Conservation (phyloP, 2,113 vertebrate species). For the Geothlypis trichas region DNA sequence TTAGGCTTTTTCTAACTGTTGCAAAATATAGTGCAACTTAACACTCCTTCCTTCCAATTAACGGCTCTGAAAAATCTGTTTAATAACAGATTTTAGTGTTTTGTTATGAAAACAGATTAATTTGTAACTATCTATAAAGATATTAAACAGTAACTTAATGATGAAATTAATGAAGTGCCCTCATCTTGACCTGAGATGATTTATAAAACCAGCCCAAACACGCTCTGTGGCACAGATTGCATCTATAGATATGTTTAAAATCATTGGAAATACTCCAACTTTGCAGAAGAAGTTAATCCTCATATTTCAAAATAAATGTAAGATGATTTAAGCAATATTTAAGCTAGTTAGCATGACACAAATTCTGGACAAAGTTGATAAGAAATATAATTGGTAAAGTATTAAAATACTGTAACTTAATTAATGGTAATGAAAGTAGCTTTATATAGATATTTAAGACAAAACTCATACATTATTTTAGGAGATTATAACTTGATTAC, state of each 20-base stretch:
- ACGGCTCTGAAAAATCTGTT: background rate
- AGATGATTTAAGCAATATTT: background rate
- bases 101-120: background rate
- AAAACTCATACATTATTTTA: background rate
- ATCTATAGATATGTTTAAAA: background rate
- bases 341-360: background rate
- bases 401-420: background rate
- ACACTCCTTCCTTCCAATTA: background rate
- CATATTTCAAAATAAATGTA: background rate
- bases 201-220: background rate
- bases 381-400: background rate
- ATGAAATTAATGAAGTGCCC: background rate
- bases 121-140: background rate
- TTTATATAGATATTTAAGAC: background rate
- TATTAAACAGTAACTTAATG: background rate
- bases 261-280: background rate
- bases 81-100: background rate
- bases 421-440: background rate
- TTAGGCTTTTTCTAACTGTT: background rate
- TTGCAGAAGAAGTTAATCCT: background rate
- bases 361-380: background rate
- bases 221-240: background rate
- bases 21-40: background rate
- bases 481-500: background rate
- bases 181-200: background rate